phyloP scores from a whole-genome alignment of 2,888 invertebrate genomes.

The Sesia apiformis region DNA sequence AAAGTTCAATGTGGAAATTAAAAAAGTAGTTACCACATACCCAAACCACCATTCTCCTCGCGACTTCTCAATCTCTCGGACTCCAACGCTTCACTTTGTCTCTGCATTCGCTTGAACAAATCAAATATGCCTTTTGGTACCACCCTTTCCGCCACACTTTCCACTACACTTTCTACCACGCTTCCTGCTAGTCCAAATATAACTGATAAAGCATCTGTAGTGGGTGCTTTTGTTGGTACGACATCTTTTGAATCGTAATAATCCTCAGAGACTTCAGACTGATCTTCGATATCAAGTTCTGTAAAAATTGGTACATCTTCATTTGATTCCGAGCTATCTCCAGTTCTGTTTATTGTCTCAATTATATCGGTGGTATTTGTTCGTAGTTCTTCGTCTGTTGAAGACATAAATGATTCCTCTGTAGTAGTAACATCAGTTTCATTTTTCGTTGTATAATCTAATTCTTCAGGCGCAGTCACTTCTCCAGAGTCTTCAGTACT shows the following conservation, averaged over 20 bases:
- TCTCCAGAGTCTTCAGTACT: constrained; percentile 2
- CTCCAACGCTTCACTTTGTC: constrained; percentile 59
- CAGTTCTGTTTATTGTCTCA: constrained; percentile 11
- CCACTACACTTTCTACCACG: constrained; percentile 59
- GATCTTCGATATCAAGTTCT: constrained; percentile 46
- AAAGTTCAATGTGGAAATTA: too few species aligned
- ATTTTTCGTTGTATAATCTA: neutral
- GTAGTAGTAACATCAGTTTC: neutral
- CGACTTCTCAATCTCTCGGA: constrained; percentile 58
- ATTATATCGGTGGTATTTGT: constrained; percentile 15
- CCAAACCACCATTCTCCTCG: constrained; percentile 67
- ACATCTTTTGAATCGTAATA: constrained; percentile 62
- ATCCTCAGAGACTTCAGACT: constrained; percentile 53
- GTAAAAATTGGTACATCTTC: constrained; percentile 49
- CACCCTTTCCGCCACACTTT: constrained; percentile 58
- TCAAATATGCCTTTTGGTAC: constrained; percentile 61
- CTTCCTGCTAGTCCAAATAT: constrained; percentile 64
- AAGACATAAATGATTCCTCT: constrained; percentile 1
- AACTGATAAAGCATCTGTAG: constrained; percentile 56
- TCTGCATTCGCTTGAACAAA: constrained; percentile 61
- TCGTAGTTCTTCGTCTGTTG: constrained; percentile 11
- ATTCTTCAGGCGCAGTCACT: constrained; percentile 3
- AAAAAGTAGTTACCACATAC: constrained; percentile 22
- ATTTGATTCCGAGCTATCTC: constrained; percentile 22
- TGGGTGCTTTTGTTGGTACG: constrained; percentile 53